Conservation (phyloP, 2,113 vertebrate species). For the Poeciliopsis prolifica region DNA sequence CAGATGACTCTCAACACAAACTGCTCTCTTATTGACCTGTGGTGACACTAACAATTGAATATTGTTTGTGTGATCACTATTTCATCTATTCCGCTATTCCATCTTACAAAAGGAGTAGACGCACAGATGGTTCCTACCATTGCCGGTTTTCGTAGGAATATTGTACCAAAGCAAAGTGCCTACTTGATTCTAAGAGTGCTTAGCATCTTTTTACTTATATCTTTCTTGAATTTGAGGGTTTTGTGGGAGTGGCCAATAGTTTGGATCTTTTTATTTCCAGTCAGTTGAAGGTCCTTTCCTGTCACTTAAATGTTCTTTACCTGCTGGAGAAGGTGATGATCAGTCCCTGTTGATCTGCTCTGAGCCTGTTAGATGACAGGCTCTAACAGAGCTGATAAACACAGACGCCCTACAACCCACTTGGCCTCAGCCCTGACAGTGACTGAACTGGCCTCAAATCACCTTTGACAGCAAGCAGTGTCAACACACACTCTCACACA, state of each 20-base stretch:
- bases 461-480: conserved; percentile 76
- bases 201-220: conserved; percentile 5
- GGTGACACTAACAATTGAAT: too few relatives aligned
- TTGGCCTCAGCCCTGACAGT: conserved; percentile 77
- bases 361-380: conserved; percentile 73
- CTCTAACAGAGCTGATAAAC: conserved; percentile 79
- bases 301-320: conserved; percentile 74
- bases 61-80: too few relatives aligned
- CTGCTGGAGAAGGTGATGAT: conserved; percentile 70
- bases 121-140: too few relatives aligned
- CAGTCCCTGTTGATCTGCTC: conserved; percentile 62
- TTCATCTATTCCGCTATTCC: too few relatives aligned
- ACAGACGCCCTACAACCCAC: conserved; percentile 67
- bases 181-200: background rate
- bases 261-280: conserved; percentile 29
- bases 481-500: conserved; percentile 61
- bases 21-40: too few relatives aligned
- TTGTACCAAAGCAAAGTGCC: conserved; percentile 1
- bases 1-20: too few relatives aligned
- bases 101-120: too few relatives aligned
- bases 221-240: conserved; percentile 17
- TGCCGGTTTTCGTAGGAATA: background rate
- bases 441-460: conserved; percentile 81
- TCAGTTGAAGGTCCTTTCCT: conserved; percentile 59
- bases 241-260: conserved; percentile 29